Evolutionary conservation across 2,888 invertebrate species (phyloP), one percentile per base, ranked within the genome.

Genomic region (Phoenoteleia sp.): DNA sequence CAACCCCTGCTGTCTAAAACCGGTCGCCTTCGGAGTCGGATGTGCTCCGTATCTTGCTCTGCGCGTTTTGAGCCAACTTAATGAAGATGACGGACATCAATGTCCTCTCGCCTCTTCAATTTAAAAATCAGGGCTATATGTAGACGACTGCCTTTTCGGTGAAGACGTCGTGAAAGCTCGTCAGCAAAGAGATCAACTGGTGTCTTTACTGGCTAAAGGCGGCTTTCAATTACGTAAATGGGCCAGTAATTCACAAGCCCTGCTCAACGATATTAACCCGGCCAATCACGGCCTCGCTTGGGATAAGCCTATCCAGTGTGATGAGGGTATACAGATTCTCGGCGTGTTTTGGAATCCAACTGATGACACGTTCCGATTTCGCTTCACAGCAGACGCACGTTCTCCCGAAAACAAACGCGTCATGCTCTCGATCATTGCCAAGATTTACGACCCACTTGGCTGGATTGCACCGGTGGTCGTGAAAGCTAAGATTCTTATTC

Each of bases 381-480:
- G 15, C 11, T 15, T 19, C 5, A 27, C 45, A 6, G 7, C 25
- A 42, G 13, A 23, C 0, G 42, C 13, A 2, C 25, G 13, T 4
- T 6, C 13, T 6, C 23, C 3, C 11, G 25, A n/a, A 11, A 19
- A 52, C 9, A 52, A 52, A 36, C 47, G 67, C 15, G 3, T 11
- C 9, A 39, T 89, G 17, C 60, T 88, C 21, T 88, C 87, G 1
- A 47, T 47, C 15, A 64, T 27, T 9, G 27, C 47, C 27, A 45
- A 17, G 9, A 64, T 64, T 17, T 64, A 64, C 5, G 39, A 39
- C 5, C 86, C 87, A 7, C 52, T 87, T 17, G 86, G 87, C 4
- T 56, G 88, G 17, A 23, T 88, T 56, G 74, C 84, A 3, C 88
- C 88, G 11, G 60, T 86, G n/a, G 74, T 86, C 11, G 75, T 88